Evolutionary conservation across 2,113 vertebrate genomes (phyloP), one percentile per base, ranked within the genome.

Genomic region (Scomber colias): DNA sequence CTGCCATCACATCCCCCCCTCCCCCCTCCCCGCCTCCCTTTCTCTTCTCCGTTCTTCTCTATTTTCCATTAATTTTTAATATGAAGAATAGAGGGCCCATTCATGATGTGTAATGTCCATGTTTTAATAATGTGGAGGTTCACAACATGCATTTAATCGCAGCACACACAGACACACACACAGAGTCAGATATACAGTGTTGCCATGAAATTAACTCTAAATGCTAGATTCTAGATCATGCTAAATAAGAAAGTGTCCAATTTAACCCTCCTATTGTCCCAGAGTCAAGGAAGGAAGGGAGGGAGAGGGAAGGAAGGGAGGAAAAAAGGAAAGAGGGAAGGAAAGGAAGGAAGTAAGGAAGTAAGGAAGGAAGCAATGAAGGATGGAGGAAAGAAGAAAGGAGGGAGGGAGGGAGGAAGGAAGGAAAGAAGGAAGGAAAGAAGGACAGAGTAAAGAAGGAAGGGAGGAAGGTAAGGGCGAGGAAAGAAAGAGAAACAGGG

Each of bases 81-180:
- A 79, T 65, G 65, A 76, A 76, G 75, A 81, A 83, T 76, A 74
- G 71, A 76, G 50, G 48, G 40, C 56, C 84, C 68, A 72, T 88
- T 88, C 71, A 74, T 65, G 77, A 79, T 83, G 84, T 79, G 71
- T 85, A 85, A 87, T 85, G 79, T 68, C 67, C 82, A 91, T 85
- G 84, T 91, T 88, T 90, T 80, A 87, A 61, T 85, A 85, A 88
- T 90, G 68, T 75, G 56, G 35, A 51, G 24, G 35, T 72, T 82
- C 80, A 61, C 76, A 82, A 73, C 73, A n/a, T 76, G 50, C 62
- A 83, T 83, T 88, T 78, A 83, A 78, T 76, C 15, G 15, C 70
- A 60, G 48, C 21, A 40, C 56, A 46, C 31, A 67, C 31, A 40
- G 31, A 60, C 24, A 27, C 24, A 27, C 24, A 27, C 24, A 27